These are phyloP conservation scores for Burhinus bistriatus DNA, from an alignment of 2,113 vertebrate species.

Conservation along the genomic window DNA sequence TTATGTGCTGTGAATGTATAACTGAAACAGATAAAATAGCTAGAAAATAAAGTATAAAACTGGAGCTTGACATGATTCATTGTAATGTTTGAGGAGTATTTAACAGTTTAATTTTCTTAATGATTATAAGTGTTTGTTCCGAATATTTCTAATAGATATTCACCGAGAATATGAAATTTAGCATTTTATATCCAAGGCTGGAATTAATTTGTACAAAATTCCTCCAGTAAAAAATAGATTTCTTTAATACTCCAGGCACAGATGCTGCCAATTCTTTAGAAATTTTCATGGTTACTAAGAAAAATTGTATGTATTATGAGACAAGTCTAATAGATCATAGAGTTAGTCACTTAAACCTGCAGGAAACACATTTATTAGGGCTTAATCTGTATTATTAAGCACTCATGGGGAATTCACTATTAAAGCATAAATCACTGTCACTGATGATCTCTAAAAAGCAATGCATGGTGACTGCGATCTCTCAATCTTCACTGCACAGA, in stretches of 20 bases:
- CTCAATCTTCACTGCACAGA: neutral
- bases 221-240: slow-evolving; percentile 28
- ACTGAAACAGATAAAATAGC: slow-evolving; percentile 37
- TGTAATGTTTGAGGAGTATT: slow-evolving; percentile 35
- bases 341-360: slow-evolving; percentile 56
- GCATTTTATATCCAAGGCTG: slow-evolving; percentile 6
- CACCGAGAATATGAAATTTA: slow-evolving; percentile 11
- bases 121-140: neutral
- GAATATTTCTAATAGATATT: neutral
- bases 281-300: slow-evolving; percentile 51
- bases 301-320: slow-evolving; percentile 53
- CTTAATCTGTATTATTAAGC: slow-evolving; percentile 63
- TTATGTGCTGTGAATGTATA: slow-evolving; percentile 1
- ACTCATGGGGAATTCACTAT: slow-evolving; percentile 36
- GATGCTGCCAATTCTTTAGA: slow-evolving; percentile 42
- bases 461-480: neutral
- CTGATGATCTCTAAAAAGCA: neutral
- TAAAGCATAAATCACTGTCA: slow-evolving; percentile 66
- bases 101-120: slow-evolving; percentile 53
- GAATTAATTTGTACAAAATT: slow-evolving; percentile 49
- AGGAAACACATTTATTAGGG: slow-evolving; percentile 63
- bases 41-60: slow-evolving; percentile 33
- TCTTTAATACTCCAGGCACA: slow-evolving; percentile 35
- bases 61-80: neutral
- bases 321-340: slow-evolving; percentile 46